Percentiles rank a stretch among this genome's conserved stretches.
These are phyloP conservation scores for Varanus salvator DNA, from an alignment of 2,113 vertebrate species.

Conservation along the genomic window DNA sequence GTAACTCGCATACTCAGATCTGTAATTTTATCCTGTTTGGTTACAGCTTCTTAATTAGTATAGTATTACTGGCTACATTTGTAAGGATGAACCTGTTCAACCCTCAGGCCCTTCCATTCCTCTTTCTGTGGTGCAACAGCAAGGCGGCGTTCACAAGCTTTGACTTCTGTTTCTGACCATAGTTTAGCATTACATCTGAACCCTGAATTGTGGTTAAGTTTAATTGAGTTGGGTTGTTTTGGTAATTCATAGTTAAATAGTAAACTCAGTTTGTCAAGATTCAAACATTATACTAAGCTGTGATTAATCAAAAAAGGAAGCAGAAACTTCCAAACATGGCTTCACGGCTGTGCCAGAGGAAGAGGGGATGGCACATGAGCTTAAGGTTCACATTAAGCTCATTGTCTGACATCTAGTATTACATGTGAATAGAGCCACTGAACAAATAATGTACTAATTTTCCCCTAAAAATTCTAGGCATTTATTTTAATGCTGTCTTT, in stretches of 20 bases:
- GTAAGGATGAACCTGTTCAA: not conserved
- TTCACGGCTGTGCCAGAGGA: not conserved
- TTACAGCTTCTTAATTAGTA: conserved; percentile 19
- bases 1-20: not conserved
- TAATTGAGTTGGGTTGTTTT: not conserved
- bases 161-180: not conserved
- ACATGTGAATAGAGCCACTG: not conserved
- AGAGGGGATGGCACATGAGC: not conserved
- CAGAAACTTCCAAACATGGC: not conserved
- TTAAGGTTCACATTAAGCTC: not conserved
- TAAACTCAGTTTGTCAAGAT: not conserved
- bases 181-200: not conserved
- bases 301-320: not conserved
- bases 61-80: not conserved
- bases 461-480: conserved; percentile 49
- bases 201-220: not conserved
- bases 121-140: not conserved
- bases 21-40: conserved; percentile 12
- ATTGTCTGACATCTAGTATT: not conserved
- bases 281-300: not conserved
- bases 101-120: not conserved
- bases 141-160: not conserved
- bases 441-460: not conserved
- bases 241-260: not conserved
- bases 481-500: conserved; percentile 58